Percentiles rank a stretch among this genome's conserved stretches.
phyloP scores from a whole-genome alignment of 1,140 invertebrate species.

The Orchesella cincta region DNA sequence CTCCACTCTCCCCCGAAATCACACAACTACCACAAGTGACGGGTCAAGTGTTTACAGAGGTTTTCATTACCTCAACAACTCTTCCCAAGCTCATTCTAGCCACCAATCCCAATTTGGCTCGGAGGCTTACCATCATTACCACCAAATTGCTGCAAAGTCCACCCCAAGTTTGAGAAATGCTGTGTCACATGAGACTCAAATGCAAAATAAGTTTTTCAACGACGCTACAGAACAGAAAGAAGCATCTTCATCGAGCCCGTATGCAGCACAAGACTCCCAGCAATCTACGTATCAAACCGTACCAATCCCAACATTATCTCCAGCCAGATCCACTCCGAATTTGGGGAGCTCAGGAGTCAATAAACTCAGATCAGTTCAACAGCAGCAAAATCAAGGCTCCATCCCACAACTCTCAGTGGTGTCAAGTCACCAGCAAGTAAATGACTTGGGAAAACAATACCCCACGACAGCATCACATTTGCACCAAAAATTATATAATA shows the following conservation, averaged over 20 bases:
- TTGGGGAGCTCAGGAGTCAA: constrained; percentile 16
- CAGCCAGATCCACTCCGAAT: constrained; percentile 27
- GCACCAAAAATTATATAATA: not conserved
- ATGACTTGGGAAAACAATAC: not conserved
- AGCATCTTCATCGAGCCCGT: not conserved
- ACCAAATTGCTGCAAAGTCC: constrained; percentile 34
- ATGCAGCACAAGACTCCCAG: not conserved
- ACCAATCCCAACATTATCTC: constrained; percentile 15
- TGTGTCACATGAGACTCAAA: not conserved
- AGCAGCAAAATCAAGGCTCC: not conserved
- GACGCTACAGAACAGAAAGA: not conserved
- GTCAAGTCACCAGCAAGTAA: not conserved
- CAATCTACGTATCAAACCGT: not conserved
- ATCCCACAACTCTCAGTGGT: constrained; percentile 1
- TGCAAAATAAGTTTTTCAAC: not conserved
- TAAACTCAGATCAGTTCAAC: not conserved
- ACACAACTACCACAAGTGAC: not conserved
- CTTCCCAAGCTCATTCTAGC: not conserved
- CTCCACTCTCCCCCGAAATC: constrained; percentile 13
- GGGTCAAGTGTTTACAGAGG: not conserved
- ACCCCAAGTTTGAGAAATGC: constrained; percentile 45
- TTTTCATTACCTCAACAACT: not conserved
- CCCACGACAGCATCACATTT: not conserved
- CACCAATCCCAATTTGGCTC: not conserved
- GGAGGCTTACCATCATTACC: not conserved